Percentiles rank a stretch among this genome's conserved stretches.
Conservation (phyloP, 2,113 vertebrate species). For the Vidua macroura region DNA sequence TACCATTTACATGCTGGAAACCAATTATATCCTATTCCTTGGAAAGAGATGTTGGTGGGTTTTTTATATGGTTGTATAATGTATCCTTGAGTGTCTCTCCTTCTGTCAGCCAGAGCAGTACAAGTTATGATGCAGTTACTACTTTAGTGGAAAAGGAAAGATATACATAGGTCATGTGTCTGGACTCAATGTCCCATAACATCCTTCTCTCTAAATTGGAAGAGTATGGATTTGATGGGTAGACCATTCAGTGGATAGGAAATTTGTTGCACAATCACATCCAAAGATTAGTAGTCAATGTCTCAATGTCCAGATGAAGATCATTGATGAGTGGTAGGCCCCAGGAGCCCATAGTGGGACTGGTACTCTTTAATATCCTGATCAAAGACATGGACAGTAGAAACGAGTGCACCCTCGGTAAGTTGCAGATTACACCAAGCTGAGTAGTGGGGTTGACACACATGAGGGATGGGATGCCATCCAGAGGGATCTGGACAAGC, state of each 20-base stretch:
- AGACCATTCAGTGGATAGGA: neutral
- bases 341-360: neutral
- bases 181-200: neutral
- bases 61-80: neutral
- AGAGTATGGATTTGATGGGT: neutral
- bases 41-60: neutral
- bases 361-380: neutral
- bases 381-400: neutral
- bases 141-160: neutral
- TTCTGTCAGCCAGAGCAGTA: neutral
- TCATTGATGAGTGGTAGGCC: accelerated
- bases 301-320: neutral
- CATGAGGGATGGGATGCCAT: neutral
- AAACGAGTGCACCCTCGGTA: neutral
- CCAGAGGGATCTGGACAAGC: neutral
- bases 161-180: neutral
- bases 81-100: neutral
- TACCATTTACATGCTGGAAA: neutral
- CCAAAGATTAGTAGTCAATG: neutral
- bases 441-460: neutral
- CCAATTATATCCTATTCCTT: neutral
- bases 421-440: neutral
- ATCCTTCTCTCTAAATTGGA: neutral
- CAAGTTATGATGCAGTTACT: neutral
- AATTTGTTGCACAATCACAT: neutral